These are phyloP conservation scores for Montipora capricornis DNA, from an alignment of 64 coral and sea anemone species.

Conservation along the genomic window DNA sequence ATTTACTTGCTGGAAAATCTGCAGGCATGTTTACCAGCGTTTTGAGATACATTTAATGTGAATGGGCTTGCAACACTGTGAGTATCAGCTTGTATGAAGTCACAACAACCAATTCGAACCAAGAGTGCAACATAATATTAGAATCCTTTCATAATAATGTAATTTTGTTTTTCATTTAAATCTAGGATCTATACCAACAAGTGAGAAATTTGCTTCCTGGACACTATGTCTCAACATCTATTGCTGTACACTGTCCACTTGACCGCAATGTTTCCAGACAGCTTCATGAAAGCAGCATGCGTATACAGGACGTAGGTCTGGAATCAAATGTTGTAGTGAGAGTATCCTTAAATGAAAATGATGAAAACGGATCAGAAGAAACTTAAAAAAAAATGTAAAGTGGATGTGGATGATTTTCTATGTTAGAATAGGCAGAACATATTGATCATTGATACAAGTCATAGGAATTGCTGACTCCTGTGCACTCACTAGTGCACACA, in stretches of 20 bases:
- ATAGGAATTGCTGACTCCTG: constrained; percentile 10
- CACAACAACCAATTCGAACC: no score
- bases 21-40: no score
- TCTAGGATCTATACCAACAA: neutral
- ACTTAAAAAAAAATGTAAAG: no score
- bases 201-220: neutral
- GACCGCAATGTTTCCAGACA: neutral
- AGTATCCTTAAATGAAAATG: neutral
- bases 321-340: neutral
- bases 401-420: no score
- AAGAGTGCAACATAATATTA: no score
- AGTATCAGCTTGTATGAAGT: no score
- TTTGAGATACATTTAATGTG: no score
- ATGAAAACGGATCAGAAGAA: no score
- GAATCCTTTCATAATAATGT: neutral
- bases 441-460: no score
- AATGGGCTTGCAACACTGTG: no score
- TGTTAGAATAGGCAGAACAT: no score
- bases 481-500: neutral
- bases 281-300: neutral
- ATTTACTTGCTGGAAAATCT: no score
- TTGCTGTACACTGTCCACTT: neutral
- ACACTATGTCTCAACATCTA: neutral
- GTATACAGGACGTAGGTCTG: neutral
- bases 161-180: neutral